phyloP scores from a whole-genome alignment of 2,113 vertebrate genomes.

The Haemorhous mexicanus region DNA sequence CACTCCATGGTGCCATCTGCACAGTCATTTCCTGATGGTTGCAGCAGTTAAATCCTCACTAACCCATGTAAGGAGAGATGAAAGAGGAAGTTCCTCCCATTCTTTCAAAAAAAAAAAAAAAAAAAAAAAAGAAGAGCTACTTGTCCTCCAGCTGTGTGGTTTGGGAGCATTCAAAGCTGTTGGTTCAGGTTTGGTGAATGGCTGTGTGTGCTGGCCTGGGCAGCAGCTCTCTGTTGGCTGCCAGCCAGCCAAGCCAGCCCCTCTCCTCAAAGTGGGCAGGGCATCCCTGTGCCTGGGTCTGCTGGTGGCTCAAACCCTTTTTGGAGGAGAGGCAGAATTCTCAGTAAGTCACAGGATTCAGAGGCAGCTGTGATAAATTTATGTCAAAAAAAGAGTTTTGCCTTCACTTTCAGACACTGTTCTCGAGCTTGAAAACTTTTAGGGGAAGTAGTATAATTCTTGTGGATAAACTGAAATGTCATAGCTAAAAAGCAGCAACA shows the following conservation, averaged over 20 bases:
- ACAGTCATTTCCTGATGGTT: not conserved
- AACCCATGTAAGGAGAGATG: not conserved
- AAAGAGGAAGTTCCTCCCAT: constrained; percentile 19
- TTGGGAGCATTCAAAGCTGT: not conserved
- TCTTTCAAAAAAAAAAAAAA: not conserved
- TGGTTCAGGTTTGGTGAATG: not conserved
- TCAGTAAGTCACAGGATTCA: not conserved
- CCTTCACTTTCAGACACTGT: not conserved
- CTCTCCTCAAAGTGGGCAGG: not conserved
- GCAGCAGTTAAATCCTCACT: not conserved
- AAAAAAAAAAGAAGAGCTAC: not conserved
- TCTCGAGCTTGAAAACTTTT: not conserved
- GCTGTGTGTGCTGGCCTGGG: rapidly evolving
- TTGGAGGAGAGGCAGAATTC: not conserved
- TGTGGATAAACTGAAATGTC: constrained; percentile 52
- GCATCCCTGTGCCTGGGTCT: rapidly evolving
- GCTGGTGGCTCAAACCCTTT: not conserved
- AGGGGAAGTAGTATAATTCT: constrained; percentile 40
- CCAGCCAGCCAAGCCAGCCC: not conserved
- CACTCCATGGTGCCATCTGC: not conserved
- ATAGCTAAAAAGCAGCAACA: not conserved
- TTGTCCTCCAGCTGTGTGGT: not conserved
- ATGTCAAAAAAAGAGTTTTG: not conserved
- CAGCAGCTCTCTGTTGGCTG: rapidly evolving
- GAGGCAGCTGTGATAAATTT: not conserved